A percentile compares a stretch with the other conserved stretches of the same genome.
phyloP scores from a whole-genome alignment of 2,113 vertebrate species.

The Electrona antarctica region DNA sequence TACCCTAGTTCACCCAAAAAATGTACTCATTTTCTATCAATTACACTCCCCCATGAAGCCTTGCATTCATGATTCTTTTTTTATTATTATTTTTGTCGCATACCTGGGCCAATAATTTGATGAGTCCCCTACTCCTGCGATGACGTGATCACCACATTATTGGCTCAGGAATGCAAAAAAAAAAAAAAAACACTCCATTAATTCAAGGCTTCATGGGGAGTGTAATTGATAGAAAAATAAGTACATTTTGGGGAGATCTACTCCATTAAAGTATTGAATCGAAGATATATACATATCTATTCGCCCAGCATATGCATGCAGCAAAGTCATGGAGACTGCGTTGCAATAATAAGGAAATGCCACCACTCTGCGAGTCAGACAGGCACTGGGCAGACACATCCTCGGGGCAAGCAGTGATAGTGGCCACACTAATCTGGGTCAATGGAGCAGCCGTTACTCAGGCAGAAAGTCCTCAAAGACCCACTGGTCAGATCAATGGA shows the following conservation, averaged over 20 bases:
- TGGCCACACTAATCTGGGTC: constrained; percentile 32
- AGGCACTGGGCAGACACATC: constrained; percentile 14
- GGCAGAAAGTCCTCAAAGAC: constrained; percentile 19
- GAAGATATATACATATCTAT: background rate
- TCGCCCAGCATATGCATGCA: background rate
- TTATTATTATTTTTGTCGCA: too few species aligned
- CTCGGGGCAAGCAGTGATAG: constrained; percentile 8
- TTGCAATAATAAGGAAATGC: background rate
- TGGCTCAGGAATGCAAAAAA: too few species aligned
- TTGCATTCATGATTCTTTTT: too few species aligned
- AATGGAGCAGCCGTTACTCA: constrained; percentile 23
- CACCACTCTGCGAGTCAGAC: constrained; percentile 5
- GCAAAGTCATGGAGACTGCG: constrained; percentile 10
- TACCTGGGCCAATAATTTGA: too few species aligned
- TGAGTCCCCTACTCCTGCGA: too few species aligned
- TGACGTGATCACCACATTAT: too few species aligned
- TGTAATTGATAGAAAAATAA: background rate
- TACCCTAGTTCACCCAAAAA: too few species aligned
- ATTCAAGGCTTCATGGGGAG: too few species aligned
- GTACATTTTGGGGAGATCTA: too few species aligned
- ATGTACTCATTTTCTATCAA: too few species aligned
- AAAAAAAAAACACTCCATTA: too few species aligned
- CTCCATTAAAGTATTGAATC: background rate
- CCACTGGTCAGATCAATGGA: constrained; percentile 18
- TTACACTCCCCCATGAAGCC: too few species aligned